Base-by-base conservation (phyloP, 2,888 invertebrate species). In the Flexamia atlantica region DNA sequence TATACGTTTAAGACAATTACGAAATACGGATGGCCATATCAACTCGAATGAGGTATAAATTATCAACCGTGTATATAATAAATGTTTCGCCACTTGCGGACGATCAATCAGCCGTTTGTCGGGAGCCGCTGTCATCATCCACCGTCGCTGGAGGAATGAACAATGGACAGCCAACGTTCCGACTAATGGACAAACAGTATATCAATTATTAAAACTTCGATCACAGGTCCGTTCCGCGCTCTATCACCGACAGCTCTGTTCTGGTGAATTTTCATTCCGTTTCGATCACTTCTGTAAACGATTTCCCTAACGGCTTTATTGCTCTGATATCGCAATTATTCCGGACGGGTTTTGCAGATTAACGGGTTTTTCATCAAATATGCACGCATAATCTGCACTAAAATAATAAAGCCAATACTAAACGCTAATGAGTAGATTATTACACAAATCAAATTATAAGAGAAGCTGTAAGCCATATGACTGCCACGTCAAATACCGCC, bases 191-290 rank as follows among this genome's bases (percentile, higher is more conserved):
- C 50, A 50, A 50, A 50, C 50, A 50, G 50, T n/a, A 12, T 17
- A 50, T 50, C 50, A 50, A 50, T 50, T 50, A 50, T 50, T 50
- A 12, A 50, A n/a, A 3, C 50, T 50, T 50, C 50, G 50, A 50
- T 50, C 50, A 50, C 50, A 36, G 36, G 36, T 36, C 5, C 36
- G 36, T 7, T n/a, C n/a, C n/a, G 36, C 50, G 50, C 9, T 50
- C 50, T 50, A 50, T 50, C 17, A n/a, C 17, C 50, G 50, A 10
- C 42, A 10, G 14, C 50, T 50, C 50, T 50, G 50, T 50, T 50
- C 50, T 50, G 50, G 17, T n/a, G n/a, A 3, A n/a, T 50, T 50
- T 50, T 50, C 50, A 50, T 50, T 50, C 12, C 14, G 17, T 10
- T 3, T 50, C 50, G n/a, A 50, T 50, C 50, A 17, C 17, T 50